phyloP scores from a whole-genome alignment of 2,797 vertebrate species.

The Mormyrus proboscirostris region DNA sequence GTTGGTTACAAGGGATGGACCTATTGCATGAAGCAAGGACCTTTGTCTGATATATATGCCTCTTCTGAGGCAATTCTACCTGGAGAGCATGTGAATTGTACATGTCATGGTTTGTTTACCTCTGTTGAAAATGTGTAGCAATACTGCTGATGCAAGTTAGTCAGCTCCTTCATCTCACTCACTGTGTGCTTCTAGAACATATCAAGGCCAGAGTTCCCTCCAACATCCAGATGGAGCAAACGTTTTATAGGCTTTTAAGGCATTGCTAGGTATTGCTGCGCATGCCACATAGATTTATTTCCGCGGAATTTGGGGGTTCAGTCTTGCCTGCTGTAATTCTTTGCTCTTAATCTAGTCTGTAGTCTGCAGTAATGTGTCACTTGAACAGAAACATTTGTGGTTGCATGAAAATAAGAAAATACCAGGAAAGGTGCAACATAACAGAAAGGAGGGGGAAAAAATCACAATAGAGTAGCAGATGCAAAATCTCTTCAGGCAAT shows the following conservation, averaged over 20 bases:
- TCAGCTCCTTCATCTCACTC: not conserved
- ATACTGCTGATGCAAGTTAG: not conserved
- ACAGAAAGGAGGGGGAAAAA: conserved; percentile 30
- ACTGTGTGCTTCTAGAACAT: not conserved
- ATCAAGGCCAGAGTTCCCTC: not conserved
- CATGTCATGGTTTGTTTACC: not conserved
- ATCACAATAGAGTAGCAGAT: conserved; percentile 38
- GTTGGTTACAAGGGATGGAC: not conserved
- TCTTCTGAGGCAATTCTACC: not conserved
- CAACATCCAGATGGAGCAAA: not conserved
- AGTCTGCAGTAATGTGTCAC: conserved; percentile 33
- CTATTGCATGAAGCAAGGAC: not conserved
- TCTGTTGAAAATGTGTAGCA: conserved; percentile 16
- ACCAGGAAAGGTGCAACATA: conserved; percentile 36
- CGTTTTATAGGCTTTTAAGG: conserved; percentile 16
- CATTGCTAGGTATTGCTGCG: not conserved
- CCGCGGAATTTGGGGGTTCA: not conserved
- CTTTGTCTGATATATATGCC: not conserved
- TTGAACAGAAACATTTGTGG: conserved; percentile 36
- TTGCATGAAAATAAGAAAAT: conserved; percentile 44
- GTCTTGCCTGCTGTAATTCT: conserved; percentile 31
- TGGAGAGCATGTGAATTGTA: not conserved
- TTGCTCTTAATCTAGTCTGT: conserved; percentile 28
- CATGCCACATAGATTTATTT: not conserved
- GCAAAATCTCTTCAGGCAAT: conserved; percentile 35